Evolutionary conservation across 2,797 vertebrate species (phyloP).

Genomic region (Scolopax rusticola): DNA sequence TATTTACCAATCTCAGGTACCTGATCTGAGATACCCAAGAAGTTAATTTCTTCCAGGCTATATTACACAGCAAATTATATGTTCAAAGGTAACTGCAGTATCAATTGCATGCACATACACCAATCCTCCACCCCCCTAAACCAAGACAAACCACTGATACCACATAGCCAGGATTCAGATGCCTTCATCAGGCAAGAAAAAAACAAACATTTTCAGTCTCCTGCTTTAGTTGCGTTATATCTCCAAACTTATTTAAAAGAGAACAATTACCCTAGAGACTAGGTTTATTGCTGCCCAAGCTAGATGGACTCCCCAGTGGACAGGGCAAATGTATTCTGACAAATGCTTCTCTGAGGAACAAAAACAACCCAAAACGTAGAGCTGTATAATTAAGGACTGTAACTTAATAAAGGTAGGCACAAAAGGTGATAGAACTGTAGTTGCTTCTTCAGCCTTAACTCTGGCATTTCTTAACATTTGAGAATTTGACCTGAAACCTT

Average conservation of each 20-base stretch:
- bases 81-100: neutral
- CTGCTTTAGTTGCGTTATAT: neutral
- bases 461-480: neutral
- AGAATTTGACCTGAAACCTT: neutral
- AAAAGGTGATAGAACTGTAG: neutral
- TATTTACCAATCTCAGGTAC: neutral
- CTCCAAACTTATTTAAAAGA: neutral
- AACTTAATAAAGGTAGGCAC: neutral
- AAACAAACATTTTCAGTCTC: neutral
- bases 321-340: neutral
- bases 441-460: neutral
- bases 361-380: neutral
- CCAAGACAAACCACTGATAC: neutral
- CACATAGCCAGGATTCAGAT: neutral
- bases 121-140: neutral
- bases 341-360: neutral
- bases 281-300: neutral
- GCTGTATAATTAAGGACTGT: neutral
- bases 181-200: neutral
- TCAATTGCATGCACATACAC: neutral
- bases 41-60: neutral
- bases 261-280: neutral
- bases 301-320: neutral
- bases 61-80: neutral
- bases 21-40: neutral